A percentile compares a stretch with the other conserved stretches of the same genome.
Conservation (phyloP, 2,113 vertebrate species). For the Pao palembangensis region DNA sequence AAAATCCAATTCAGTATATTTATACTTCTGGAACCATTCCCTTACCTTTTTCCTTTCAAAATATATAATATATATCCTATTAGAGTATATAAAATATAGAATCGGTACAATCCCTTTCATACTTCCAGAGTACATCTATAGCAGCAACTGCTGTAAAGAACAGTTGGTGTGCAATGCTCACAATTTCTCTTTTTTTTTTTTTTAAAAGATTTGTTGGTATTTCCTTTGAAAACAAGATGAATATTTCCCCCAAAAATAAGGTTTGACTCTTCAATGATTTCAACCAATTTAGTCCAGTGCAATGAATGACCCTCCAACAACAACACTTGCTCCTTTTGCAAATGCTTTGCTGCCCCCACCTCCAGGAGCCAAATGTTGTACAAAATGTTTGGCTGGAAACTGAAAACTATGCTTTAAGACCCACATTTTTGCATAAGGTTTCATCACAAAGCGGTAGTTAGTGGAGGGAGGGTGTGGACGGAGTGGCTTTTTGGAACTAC, state of each 20-base stretch:
- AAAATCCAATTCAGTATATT: slow-evolving; percentile 71
- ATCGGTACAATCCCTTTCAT: slow-evolving; percentile 76
- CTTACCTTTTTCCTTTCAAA: slow-evolving; percentile 78
- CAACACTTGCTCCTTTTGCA: slow-evolving; percentile 62
- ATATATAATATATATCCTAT: slow-evolving; percentile 80
- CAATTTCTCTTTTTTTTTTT: slow-evolving; percentile 62
- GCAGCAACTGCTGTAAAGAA: slow-evolving; percentile 71
- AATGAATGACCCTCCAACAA: slow-evolving; percentile 76
- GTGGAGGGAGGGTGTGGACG: slow-evolving; percentile 81
- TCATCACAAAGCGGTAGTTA: slow-evolving; percentile 82
- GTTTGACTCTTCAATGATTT: slow-evolving; percentile 69
- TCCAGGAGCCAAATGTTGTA: slow-evolving; percentile 66
- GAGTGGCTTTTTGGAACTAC: slow-evolving; percentile 90
- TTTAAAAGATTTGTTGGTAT: slow-evolving; percentile 71
- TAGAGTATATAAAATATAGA: slow-evolving; percentile 82
- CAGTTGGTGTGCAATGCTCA: slow-evolving; percentile 73
- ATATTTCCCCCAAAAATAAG: slow-evolving; percentile 69
- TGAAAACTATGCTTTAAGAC: slow-evolving; percentile 79
- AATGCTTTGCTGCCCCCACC: slow-evolving; percentile 57
- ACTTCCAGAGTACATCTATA: slow-evolving; percentile 74
- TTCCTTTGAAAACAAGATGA: slow-evolving; percentile 75
- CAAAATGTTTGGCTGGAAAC: slow-evolving; percentile 70
- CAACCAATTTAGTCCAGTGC: slow-evolving; percentile 73
- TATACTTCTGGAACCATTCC: slow-evolving; percentile 75
- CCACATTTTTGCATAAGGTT: slow-evolving; percentile 85